Base-by-base conservation (phyloP, 2,113 vertebrate genomes). In the Myodes glareolus region DNA sequence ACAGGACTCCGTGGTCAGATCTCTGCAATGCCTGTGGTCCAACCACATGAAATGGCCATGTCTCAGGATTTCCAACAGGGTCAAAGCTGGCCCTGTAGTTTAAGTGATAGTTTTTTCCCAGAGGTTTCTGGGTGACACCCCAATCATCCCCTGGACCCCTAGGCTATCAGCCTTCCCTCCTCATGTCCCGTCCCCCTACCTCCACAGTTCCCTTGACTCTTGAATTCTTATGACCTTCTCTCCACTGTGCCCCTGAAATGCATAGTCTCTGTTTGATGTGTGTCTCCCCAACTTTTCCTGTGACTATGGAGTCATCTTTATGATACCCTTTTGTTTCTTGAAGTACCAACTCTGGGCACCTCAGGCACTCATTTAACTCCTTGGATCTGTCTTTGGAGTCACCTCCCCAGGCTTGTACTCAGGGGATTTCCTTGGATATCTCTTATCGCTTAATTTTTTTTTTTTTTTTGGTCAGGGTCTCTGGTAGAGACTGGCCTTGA, bases 111-210 rank as follows among this genome's bases (percentile, higher is more conserved):
- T 88, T 5, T 47, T 89, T 29, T 23, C 14, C 3, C 0, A 17
- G 63, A 33, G 70, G 55, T 39, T 39, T 73, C 47, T 27, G 25
- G 16, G 63, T 50, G 65, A 68, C 25, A 11, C 14, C 4, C 0
- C 6, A 21, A 12, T 55, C 4, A 1, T 14, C n/a, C 39, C 25
- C 25, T 75, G 50, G 10, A 31, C 33, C 50, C 50, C 8, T 58
- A 16, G 45, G 9, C 36, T 29, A 17, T 42, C 36, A 88, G 9
- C 9, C 25, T n/a, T 16, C 50, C 67, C 3, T 47, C 13, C 52
- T 5, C 0, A 36, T 39, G 27, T 12, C 19, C 33, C 4, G 4
- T 1, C 7, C 1, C 14, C 21, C 1, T 25, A 1, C 36, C 29
- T 25, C 39, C 55, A 23, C 5, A 45, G 80, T 8, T 25, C 52